These are phyloP conservation scores for Sclerodermus sp. DNA, from an alignment of 2,888 invertebrate genomes.

Conservation along the genomic window DNA sequence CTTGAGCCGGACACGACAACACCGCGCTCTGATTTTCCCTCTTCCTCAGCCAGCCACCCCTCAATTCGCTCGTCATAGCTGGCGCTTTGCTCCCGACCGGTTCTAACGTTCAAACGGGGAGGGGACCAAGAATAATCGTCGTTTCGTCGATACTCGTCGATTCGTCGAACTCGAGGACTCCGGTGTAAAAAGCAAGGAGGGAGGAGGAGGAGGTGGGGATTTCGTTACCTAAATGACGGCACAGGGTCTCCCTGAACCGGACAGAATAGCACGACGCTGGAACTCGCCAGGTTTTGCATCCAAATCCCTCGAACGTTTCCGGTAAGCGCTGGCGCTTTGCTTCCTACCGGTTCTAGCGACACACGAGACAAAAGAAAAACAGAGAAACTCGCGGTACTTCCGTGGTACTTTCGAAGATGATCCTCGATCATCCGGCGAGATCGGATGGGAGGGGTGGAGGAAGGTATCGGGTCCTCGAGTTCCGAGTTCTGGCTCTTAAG, in stretches of 20 bases:
- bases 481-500: background rate
- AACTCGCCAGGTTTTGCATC: slow-evolving; percentile 65
- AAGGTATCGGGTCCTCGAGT: no score
- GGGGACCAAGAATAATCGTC: slow-evolving; percentile 54
- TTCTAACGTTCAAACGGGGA: slow-evolving; percentile 46
- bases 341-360: slow-evolving; percentile 62
- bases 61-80: slow-evolving; percentile 63
- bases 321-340: slow-evolving; percentile 69
- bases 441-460: no score
- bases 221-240: slow-evolving; percentile 63
- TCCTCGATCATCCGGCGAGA: no score
- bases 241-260: slow-evolving; percentile 73
- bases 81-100: slow-evolving; percentile 64
- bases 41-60: slow-evolving; percentile 42
- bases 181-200: slow-evolving; percentile 55
- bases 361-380: slow-evolving; percentile 19
- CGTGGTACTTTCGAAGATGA: no score
- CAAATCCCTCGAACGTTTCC: slow-evolving; percentile 70
- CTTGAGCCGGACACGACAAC: slow-evolving; percentile 73
- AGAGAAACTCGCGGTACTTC: no score
- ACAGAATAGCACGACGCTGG: slow-evolving; percentile 70
- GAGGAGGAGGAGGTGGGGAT: no score
- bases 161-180: slow-evolving; percentile 64
- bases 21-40: slow-evolving; percentile 55
- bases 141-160: slow-evolving; percentile 57